These are phyloP conservation scores for Diceros bicornis DNA, from an alignment of 2,797 vertebrate species.

Conservation along the genomic window DNA sequence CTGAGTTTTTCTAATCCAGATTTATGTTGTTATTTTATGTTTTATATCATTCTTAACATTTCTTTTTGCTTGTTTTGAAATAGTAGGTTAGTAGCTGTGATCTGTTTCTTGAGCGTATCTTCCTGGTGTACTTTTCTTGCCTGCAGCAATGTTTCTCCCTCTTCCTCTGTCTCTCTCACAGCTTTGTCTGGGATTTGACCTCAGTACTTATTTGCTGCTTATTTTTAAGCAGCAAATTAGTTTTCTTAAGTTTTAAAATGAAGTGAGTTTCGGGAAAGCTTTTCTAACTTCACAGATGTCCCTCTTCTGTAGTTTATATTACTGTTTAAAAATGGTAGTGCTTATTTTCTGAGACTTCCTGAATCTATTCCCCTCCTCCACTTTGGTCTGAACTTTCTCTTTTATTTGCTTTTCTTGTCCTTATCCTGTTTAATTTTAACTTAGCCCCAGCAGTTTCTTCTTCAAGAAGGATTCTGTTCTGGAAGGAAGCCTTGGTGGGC, in stretches of 20 bases:
- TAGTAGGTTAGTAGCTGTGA: background rate
- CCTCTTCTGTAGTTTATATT: background rate
- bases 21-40: background rate
- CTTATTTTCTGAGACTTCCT: background rate
- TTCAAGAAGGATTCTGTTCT: background rate
- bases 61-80: background rate
- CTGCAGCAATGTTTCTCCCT: background rate
- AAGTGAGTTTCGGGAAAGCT: background rate
- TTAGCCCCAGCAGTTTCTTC: background rate
- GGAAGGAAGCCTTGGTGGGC: background rate
- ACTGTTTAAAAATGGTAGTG: background rate
- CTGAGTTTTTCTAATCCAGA: background rate
- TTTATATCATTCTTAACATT: background rate
- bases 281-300: constrained; percentile 3
- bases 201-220: background rate
- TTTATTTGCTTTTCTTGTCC: background rate
- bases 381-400: background rate
- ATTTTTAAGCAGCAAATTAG: background rate
- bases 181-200: background rate
- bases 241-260: constrained; percentile 10
- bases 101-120: background rate
- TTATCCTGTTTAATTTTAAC: background rate
- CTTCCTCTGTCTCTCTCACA: background rate
- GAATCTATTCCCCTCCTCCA: background rate
- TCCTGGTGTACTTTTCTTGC: background rate